Percentiles rank a stretch among this genome's conserved stretches.
These are phyloP conservation scores for Oegoconia quadripuncta DNA, from an alignment of 2,888 invertebrate genomes.

Conservation along the genomic window DNA sequence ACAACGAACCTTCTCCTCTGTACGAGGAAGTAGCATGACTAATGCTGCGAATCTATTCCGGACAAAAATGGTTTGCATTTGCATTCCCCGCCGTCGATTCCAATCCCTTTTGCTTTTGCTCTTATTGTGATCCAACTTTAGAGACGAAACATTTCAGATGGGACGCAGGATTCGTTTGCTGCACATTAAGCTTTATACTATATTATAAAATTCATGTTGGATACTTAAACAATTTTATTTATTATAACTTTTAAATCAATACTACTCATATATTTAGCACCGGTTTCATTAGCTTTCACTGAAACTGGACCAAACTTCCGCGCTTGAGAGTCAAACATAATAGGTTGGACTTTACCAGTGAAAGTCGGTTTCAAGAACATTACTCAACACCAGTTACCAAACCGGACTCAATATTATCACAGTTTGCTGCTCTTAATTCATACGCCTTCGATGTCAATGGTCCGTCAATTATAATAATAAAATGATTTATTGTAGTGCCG, in stretches of 20 bases:
- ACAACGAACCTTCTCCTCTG: no score
- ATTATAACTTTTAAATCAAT: slow-evolving; percentile 10
- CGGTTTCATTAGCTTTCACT: slow-evolving; percentile 49
- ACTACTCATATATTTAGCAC: background rate
- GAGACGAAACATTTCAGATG: slow-evolving; percentile 16
- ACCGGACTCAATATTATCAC: slow-evolving; percentile 30
- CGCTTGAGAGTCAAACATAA: slow-evolving; percentile 32
- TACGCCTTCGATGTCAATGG: slow-evolving; percentile 4
- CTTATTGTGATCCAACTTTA: slow-evolving; percentile 32
- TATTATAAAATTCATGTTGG: no score
- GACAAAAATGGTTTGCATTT: slow-evolving; percentile 31
- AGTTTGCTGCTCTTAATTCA: slow-evolving; percentile 24
- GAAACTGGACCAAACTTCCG: slow-evolving; percentile 57
- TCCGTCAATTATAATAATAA: slow-evolving; percentile 13
- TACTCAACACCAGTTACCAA: slow-evolving; percentile 36
- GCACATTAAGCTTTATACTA: no score
- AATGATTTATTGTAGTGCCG: slow-evolving; percentile 1
- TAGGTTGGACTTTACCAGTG: slow-evolving; percentile 48
- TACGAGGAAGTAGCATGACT: slow-evolving; percentile 9
- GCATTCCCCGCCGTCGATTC: slow-evolving; percentile 38
- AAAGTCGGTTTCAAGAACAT: slow-evolving; percentile 49
- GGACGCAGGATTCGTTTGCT: background rate
- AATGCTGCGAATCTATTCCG: slow-evolving; percentile 17
- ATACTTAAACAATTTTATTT: background rate
- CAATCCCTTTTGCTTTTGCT: slow-evolving; percentile 22